phyloP scores from a whole-genome alignment of 2,888 invertebrate species.

The Aleiodes testaceus region DNA sequence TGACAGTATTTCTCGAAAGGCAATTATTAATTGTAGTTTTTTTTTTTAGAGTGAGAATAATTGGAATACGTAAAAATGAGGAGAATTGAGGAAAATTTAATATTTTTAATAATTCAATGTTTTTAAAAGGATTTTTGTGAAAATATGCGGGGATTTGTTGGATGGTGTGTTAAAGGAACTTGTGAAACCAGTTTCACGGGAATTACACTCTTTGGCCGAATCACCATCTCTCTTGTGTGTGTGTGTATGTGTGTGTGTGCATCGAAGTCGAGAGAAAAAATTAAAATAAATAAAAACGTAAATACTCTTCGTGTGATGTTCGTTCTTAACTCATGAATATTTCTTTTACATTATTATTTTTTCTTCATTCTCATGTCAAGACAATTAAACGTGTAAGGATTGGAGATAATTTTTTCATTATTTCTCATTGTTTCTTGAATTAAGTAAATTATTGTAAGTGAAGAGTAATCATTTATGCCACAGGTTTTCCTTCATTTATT shows the following conservation, averaged over 20 bases:
- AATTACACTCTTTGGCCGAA: constrained; percentile 37
- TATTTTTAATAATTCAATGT: background rate
- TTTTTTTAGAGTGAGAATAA: background rate
- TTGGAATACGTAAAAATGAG: background rate
- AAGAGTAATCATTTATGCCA: background rate
- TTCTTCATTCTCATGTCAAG: constrained; percentile 8
- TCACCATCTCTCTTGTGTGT: constrained; percentile 10
- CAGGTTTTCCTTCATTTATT: background rate
- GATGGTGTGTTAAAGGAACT: constrained; percentile 32
- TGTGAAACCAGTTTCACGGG: constrained; percentile 47
- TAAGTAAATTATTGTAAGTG: constrained; percentile 10
- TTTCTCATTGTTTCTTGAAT: constrained; percentile 5
- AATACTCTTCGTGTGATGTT: constrained; percentile 46
- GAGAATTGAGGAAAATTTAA: background rate
- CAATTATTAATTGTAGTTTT: constrained; percentile 13
- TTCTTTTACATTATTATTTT: constrained; percentile 24
- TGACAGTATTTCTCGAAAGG: constrained; percentile 1
- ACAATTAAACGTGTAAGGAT: constrained; percentile 33
- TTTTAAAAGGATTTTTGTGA: constrained; percentile 3
- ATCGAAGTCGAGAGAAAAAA: constrained; percentile 1
- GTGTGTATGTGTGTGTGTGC: constrained; percentile 14
- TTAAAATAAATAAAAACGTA: constrained; percentile 9
- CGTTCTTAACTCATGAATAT: constrained; percentile 36
- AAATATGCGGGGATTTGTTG: constrained; percentile 28
- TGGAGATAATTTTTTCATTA: constrained; percentile 13